These are phyloP conservation scores for Spilosoma lubricipeda DNA, from an alignment of 2,888 invertebrate genomes.

Conservation along the genomic window DNA sequence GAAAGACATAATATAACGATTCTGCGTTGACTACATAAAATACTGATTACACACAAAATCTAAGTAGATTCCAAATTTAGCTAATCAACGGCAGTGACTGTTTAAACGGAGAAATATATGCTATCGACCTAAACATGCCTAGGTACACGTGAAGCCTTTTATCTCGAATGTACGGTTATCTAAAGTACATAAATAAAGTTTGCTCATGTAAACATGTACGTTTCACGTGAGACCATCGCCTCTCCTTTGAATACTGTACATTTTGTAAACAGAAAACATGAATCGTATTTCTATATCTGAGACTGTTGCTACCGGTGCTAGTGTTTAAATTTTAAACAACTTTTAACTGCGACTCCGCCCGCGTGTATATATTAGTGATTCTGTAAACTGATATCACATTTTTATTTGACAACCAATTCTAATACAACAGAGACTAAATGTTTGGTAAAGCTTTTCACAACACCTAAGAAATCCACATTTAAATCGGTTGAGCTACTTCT, in stretches of 20 bases:
- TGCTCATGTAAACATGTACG: neutral
- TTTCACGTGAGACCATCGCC: neutral
- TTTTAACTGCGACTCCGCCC: too few species aligned
- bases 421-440: too few species aligned
- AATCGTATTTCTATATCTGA: neutral
- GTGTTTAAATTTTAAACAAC: neutral
- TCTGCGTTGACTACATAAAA: too few species aligned
- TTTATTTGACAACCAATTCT: too few species aligned
- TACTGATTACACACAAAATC: neutral
- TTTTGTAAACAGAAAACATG: neutral
- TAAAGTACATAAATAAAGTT: neutral
- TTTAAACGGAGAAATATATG: neutral
- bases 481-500: too few species aligned
- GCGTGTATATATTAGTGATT: too few species aligned
- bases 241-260: neutral
- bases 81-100: neutral
- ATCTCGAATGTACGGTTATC: neutral
- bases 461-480: too few species aligned
- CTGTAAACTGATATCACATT: too few species aligned
- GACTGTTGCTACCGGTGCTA: neutral
- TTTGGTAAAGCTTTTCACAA: too few species aligned
- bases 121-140: neutral
- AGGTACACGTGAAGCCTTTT: neutral
- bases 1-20: neutral
- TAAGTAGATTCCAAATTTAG: neutral